Evolutionary conservation across 2,113 vertebrate genomes (phyloP).

Genomic region (Sinocyclocheilus anophthalmus): DNA sequence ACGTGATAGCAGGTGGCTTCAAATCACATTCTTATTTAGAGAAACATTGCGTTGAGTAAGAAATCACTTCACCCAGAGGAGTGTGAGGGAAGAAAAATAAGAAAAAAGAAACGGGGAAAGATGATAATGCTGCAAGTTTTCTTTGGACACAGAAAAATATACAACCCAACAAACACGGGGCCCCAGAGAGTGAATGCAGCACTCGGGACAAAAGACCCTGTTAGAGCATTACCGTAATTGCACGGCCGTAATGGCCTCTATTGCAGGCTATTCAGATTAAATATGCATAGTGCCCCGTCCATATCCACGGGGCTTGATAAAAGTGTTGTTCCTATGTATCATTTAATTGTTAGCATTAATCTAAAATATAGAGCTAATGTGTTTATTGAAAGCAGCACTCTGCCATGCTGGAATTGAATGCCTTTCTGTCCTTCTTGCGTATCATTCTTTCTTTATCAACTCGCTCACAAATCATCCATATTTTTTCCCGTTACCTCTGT

Average conservation of each 20-base stretch:
- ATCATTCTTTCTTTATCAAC: not conserved
- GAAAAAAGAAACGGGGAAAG: conserved; percentile 12
- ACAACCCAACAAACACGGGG: conserved; percentile 31
- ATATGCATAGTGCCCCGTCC: conserved; percentile 64
- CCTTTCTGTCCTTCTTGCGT: conserved; percentile 11
- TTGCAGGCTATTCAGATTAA: conserved; percentile 64
- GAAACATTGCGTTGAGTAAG: conserved; percentile 7
- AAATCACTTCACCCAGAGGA: conserved; percentile 4
- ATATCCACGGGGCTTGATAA: conserved; percentile 56
- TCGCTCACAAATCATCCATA: not conserved
- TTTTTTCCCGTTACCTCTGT: not conserved
- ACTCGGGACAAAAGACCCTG: conserved; percentile 54
- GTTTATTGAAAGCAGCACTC: conserved; percentile 32
- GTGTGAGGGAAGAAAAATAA: not conserved
- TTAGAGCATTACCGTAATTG: conserved; percentile 68
- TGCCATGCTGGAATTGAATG: not conserved
- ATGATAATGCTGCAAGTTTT: conserved; percentile 45
- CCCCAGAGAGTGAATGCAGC: conserved; percentile 50
- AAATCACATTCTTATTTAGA: conserved; percentile 34
- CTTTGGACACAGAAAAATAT: conserved; percentile 45
- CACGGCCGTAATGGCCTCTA: conserved; percentile 58
- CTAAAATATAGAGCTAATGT: conserved; percentile 63
- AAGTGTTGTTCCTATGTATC: conserved; percentile 56
- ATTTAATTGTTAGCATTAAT: conserved; percentile 69
- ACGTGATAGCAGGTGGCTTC: conserved; percentile 14